Conservation (phyloP, 2,113 vertebrate species). For the Echinops telfairi region DNA sequence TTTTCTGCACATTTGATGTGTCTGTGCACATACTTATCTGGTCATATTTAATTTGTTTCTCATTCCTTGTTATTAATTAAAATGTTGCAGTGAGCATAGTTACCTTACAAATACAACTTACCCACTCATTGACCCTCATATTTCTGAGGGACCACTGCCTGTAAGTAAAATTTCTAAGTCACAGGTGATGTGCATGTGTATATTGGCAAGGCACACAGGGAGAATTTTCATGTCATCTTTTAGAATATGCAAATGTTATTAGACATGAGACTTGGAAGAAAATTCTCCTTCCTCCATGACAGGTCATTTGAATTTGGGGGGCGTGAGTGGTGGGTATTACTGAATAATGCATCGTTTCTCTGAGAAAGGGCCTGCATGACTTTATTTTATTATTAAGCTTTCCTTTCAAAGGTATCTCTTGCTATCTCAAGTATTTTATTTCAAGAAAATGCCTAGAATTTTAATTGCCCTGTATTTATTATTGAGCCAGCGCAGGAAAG, state of each 20-base stretch:
- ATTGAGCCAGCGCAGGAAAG: neutral
- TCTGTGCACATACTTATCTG: neutral
- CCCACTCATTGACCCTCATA: neutral
- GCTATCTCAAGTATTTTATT: constrained; percentile 55
- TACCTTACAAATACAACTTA: neutral
- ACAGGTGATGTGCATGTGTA: neutral
- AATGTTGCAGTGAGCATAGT: neutral
- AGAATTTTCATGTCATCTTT: too few relatives aligned
- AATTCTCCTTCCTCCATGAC: neutral
- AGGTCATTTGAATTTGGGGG: constrained; percentile 47
- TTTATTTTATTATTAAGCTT: constrained; percentile 59
- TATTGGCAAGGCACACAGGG: too few relatives aligned
- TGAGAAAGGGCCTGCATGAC: neutral
- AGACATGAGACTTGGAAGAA: neutral
- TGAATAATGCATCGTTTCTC: neutral
- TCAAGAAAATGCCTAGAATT: constrained; percentile 51
- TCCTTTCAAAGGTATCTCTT: constrained; percentile 31
- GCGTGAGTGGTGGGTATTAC: neutral
- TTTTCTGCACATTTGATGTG: neutral
- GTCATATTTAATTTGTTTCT: neutral
- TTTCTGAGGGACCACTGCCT: neutral
- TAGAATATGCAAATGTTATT: too few relatives aligned
- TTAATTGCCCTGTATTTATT: constrained; percentile 60
- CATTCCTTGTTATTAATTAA: neutral
- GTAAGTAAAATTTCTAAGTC: neutral